Percentiles rank a stretch among this genome's conserved stretches.
Conservation (phyloP, 2,113 vertebrate genomes). For the Cyrtonyx montezumae region DNA sequence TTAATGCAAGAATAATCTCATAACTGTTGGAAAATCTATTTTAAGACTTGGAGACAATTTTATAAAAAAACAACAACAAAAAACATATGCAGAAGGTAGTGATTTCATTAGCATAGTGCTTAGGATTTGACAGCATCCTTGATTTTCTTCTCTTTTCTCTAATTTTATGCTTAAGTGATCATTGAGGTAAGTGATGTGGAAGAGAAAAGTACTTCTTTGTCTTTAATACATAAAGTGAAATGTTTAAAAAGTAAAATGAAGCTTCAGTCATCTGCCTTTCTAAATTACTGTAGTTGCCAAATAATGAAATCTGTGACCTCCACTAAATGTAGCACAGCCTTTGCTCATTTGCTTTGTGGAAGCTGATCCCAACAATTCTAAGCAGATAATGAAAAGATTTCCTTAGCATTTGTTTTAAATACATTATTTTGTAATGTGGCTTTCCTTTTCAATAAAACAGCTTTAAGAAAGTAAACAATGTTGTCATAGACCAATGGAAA, state of each 20-base stretch:
- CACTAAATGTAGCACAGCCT: background rate
- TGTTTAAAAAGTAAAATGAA: slow-evolving; percentile 17
- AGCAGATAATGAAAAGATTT: background rate
- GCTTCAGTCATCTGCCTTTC: background rate
- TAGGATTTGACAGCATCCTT: slow-evolving; percentile 51
- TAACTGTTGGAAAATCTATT: slow-evolving; percentile 63
- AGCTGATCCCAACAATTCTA: background rate
- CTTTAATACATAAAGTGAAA: slow-evolving; percentile 39
- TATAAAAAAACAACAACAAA: slow-evolving; percentile 18
- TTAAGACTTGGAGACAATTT: slow-evolving; percentile 67
- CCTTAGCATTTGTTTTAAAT: background rate
- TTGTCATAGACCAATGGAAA: background rate
- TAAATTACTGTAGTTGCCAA: background rate
- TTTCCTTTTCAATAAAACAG: background rate
- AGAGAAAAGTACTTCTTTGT: slow-evolving; percentile 50
- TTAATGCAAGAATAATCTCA: slow-evolving; percentile 75
- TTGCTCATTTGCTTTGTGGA: background rate
- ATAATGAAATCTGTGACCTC: background rate
- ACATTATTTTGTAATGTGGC: background rate
- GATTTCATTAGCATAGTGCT: slow-evolving; percentile 69
- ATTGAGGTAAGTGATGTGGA: slow-evolving; percentile 54
- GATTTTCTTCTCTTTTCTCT: slow-evolving; percentile 65
- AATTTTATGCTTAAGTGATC: slow-evolving; percentile 72
- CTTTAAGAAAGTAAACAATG: background rate
- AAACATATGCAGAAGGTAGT: slow-evolving; percentile 41